Evolutionary conservation across 1,140 invertebrate species (phyloP).

Genomic region (Brachionus manjavacas): DNA sequence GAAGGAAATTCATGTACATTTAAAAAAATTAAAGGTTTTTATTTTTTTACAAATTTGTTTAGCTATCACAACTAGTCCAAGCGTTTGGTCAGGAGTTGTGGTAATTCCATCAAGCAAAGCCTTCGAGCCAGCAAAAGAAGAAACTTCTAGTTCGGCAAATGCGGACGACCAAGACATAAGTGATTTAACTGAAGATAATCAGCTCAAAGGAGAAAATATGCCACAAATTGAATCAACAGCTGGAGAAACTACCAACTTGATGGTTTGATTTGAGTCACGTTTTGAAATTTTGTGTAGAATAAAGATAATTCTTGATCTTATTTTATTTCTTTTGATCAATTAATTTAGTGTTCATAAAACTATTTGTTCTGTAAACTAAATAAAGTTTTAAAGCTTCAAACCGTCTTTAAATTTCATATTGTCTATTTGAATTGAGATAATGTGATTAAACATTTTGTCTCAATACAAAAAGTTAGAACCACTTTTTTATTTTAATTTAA

Average conservation of each 20-base stretch:
- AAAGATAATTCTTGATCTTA: background rate
- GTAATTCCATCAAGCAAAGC: slow-evolving; percentile 83
- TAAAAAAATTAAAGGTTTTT: background rate
- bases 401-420: background rate
- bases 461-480: no score
- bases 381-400: background rate
- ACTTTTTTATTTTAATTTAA: no score
- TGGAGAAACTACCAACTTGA: background rate
- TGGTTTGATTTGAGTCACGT: background rate
- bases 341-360: background rate
- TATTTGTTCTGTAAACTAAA: background rate
- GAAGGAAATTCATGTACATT: slow-evolving; percentile 62
- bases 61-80: slow-evolving; percentile 69
- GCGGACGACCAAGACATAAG: background rate
- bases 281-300: background rate
- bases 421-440: no score
- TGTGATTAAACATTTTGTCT: no score
- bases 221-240: background rate
- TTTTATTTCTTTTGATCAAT: background rate
- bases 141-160: slow-evolving; percentile 44
- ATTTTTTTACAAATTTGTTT: slow-evolving; percentile 43
- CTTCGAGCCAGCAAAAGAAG: slow-evolving; percentile 63
- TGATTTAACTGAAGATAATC: background rate
- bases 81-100: slow-evolving; percentile 87
- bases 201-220: slow-evolving; percentile 31